phyloP scores from a whole-genome alignment of 2,797 vertebrate species.

The Siniperca obscura region DNA sequence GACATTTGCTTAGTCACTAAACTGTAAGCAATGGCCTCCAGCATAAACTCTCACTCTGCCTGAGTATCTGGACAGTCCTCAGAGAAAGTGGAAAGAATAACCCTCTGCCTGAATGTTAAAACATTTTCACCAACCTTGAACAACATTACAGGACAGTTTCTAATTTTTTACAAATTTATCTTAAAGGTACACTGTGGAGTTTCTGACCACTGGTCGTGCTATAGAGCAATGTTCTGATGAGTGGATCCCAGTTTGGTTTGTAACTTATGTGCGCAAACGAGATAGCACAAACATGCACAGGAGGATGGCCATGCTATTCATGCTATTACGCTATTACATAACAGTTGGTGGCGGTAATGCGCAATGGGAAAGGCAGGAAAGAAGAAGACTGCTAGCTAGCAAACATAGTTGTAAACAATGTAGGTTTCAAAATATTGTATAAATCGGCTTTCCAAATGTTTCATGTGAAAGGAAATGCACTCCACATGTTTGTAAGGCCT shows the following conservation, averaged over 20 bases:
- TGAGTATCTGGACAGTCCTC: constrained; percentile 19
- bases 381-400: neutral
- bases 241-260: neutral
- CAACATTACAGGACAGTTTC: neutral
- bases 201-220: neutral
- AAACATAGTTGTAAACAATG: neutral
- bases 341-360: neutral
- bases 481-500: too few species aligned
- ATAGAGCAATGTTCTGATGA: neutral
- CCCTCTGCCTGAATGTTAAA: constrained; percentile 8
- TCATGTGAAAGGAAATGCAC: too few species aligned
- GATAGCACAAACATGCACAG: neutral
- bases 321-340: neutral
- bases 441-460: too few species aligned
- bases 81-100: constrained; percentile 41
- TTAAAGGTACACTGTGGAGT: neutral
- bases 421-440: neutral
- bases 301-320: neutral
- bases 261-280: neutral
- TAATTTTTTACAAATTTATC: neutral
- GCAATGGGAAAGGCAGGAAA: too few species aligned
- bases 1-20: constrained; percentile 63
- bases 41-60: constrained; percentile 24
- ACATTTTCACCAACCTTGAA: constrained; percentile 20
- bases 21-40: constrained; percentile 42